A percentile compares a stretch with the other conserved stretches of the same genome.
Conservation (phyloP, 2,113 vertebrate species). For the Pica pica region DNA sequence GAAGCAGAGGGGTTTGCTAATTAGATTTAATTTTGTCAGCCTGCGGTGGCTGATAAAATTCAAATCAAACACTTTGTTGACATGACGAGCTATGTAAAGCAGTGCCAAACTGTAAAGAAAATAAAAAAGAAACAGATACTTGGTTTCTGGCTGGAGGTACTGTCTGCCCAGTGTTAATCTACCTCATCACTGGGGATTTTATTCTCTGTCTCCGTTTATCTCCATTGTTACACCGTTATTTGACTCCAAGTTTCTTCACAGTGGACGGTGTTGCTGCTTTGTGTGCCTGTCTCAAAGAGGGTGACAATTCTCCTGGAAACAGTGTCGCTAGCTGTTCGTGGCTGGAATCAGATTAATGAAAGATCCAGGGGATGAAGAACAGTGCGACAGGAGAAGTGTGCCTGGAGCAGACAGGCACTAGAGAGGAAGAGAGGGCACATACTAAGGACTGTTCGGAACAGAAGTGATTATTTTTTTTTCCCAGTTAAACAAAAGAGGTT, state of each 20-base stretch:
- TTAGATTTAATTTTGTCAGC: constrained; percentile 11
- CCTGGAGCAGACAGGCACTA: neutral
- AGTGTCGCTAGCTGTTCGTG: neutral
- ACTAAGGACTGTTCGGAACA: neutral
- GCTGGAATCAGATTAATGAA: neutral
- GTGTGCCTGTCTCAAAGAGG: neutral
- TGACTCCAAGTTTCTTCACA: neutral
- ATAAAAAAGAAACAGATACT: neutral
- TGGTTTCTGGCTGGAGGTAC: neutral
- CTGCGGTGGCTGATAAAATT: neutral
- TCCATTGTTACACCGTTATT: neutral
- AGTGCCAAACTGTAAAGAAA: neutral
- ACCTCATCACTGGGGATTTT: neutral
- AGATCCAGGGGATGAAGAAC: neutral
- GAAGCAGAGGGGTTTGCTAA: neutral
- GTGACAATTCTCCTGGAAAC: neutral
- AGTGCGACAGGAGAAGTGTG: neutral
- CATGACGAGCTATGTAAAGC: neutral
- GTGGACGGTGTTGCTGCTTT: neutral
- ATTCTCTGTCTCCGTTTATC: neutral
- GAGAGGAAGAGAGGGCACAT: neutral
- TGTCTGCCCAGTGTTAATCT: neutral
- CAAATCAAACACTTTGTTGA: neutral
- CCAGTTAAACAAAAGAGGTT: neutral
- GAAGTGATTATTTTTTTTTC: neutral